A percentile compares a stretch with the other conserved stretches of the same genome.
Evolutionary conservation across 2,113 vertebrate genomes (phyloP).

Genomic region (Zeus faber): DNA sequence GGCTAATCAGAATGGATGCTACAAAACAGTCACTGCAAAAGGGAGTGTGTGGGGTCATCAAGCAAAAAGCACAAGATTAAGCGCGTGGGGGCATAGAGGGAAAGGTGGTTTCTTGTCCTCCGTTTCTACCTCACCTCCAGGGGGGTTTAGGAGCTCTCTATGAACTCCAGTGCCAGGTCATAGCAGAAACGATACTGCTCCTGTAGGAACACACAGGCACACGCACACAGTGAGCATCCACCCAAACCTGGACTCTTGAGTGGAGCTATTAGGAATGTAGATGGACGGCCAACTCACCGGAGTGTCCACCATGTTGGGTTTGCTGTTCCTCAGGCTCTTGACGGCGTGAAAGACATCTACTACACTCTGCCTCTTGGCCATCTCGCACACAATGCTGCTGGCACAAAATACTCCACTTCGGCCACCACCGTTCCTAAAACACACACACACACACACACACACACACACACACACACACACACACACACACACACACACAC

Average conservation of each 20-base stretch:
- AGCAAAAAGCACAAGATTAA: slow-evolving; percentile 35
- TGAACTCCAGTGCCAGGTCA: slow-evolving; percentile 92
- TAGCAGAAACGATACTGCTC: slow-evolving; percentile 99
- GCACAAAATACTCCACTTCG: slow-evolving; percentile 96
- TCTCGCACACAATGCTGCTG: slow-evolving; percentile 96
- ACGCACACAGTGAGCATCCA: background rate
- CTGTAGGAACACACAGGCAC: slow-evolving; percentile 59
- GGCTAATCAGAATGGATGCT: slow-evolving; percentile 36
- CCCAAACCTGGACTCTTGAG: background rate
- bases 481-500: background rate
- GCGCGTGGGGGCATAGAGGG: slow-evolving; percentile 30
- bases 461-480: background rate
- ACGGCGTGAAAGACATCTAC: slow-evolving; percentile 97
- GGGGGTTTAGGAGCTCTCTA: slow-evolving; percentile 89
- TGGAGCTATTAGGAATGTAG: background rate
- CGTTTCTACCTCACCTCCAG: slow-evolving; percentile 21
- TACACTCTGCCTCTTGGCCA: slow-evolving; percentile 97
- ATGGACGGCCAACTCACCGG: slow-evolving; percentile 78
- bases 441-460: slow-evolving; percentile 4
- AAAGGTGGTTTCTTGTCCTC: slow-evolving; percentile 36
- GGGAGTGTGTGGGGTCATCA: slow-evolving; percentile 25
- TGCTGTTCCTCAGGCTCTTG: slow-evolving; percentile 96
- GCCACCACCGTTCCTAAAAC: slow-evolving; percentile 88
- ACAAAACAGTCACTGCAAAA: slow-evolving; percentile 31
- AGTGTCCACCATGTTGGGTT: slow-evolving; percentile 98